Base-by-base conservation (phyloP, 2,888 invertebrate species). In the Nomada ferruginata region DNA sequence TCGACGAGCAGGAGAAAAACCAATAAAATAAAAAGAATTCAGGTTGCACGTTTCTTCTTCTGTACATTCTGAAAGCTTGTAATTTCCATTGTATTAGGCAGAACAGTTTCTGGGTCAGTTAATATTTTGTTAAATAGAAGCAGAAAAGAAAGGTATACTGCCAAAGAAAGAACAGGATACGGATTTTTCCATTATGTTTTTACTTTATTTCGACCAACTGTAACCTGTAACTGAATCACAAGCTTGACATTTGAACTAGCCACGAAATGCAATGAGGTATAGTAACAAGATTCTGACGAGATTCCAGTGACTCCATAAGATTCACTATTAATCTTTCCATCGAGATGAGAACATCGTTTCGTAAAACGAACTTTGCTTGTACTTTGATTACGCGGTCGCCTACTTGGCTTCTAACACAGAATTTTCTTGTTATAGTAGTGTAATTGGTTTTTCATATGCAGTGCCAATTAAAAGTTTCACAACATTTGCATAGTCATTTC, bases 41-140 rank as follows among this genome's bases (percentile, higher is more conserved):
- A 36, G 42, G 36, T 15, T 26, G 3, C 13, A 13, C 26, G 26
- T 53, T 15, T 23, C 9, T 44, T n/a, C 29, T 36, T 47, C 15
- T 20, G n/a, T 74, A 52, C 59, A 61, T 74, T 74, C 53, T 20
- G 60, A 74, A 77, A 75, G 64, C 66, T 65, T 44, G 59, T 60
- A 59, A 74, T 74, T 77, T 65, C 59, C 65, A 44, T 65, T 18
- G 44, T 73, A 64, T 50, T 64, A 26, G 29, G 36, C 18, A 47
- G 11, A 36, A 36, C 36, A 36, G 57, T 29, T 59, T 74, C 47
- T 23, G 36, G 15, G n/a, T 18, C 26, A 15, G 10, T 23, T 60
- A 44, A 71, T 76, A 59, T 60, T 74, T 50, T 65, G 44, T 50
- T 11, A 26, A 23, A 44, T 36, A 29, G 52, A 61, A 60, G 26